These are phyloP conservation scores for Sebastes vulpes DNA, from an alignment of 2,797 vertebrate genomes.

Conservation along the genomic window DNA sequence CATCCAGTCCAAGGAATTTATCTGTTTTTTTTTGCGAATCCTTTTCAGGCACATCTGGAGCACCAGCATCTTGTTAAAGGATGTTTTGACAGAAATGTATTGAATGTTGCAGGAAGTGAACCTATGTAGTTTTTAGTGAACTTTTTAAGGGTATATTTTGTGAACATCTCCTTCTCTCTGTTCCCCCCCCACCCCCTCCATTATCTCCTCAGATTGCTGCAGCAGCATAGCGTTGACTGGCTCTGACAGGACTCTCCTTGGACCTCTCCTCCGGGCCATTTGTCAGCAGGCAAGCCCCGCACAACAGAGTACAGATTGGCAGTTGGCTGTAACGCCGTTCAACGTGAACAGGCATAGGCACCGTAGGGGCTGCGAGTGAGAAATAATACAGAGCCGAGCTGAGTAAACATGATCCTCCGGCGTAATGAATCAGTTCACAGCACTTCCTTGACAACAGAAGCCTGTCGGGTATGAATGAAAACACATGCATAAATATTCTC, in stretches of 20 bases:
- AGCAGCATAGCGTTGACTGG: conserved; percentile 50
- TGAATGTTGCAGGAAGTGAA: background rate
- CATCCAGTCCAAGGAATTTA: background rate
- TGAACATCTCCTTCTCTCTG: background rate
- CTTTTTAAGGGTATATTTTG: background rate
- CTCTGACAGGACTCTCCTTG: conserved; percentile 73
- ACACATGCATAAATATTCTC: conserved; percentile 71
- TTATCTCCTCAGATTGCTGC: conserved; percentile 42
- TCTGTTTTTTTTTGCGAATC: background rate
- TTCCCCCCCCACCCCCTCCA: background rate
- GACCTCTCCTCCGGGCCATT: conserved; percentile 69
- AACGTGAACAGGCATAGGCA: conserved; percentile 50
- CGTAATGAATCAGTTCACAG: conserved; percentile 67
- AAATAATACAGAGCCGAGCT: conserved; percentile 70
- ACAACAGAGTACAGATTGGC: conserved; percentile 65
- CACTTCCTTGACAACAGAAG: conserved; percentile 70
- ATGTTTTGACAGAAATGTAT: background rate
- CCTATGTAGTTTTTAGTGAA: background rate
- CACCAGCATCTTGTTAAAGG: background rate
- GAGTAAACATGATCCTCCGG: conserved; percentile 75
- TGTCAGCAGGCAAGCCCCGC: conserved; percentile 61
- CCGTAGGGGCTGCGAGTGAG: conserved; percentile 58
- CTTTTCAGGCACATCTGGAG: background rate
- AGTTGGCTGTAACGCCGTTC: conserved; percentile 68
- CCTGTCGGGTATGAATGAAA: conserved; percentile 72